These are phyloP conservation scores for Pristionchus fissidentatus DNA, from an alignment of 2,888 invertebrate species.

Conservation along the genomic window DNA sequence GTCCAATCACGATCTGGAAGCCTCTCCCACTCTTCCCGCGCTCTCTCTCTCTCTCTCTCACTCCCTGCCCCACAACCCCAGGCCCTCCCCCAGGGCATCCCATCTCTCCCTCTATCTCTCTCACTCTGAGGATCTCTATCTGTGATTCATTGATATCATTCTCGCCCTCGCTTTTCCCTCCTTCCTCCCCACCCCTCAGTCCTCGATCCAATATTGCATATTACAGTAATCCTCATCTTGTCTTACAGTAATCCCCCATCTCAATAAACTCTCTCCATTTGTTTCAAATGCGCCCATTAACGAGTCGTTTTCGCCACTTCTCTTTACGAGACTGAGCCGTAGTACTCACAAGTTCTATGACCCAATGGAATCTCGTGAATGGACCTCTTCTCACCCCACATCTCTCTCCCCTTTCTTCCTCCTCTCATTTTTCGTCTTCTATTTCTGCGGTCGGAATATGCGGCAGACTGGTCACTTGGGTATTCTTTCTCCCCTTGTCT, in stretches of 20 bases:
- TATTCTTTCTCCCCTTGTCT: constrained; percentile 38
- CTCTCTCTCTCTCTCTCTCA: constrained; percentile 15
- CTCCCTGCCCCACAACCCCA: not conserved
- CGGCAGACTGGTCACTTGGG: constrained; percentile 40
- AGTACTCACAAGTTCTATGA: constrained; percentile 25
- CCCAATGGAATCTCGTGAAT: not conserved
- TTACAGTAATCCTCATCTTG: not conserved
- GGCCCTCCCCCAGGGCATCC: not conserved
- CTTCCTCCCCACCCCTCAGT: not conserved
- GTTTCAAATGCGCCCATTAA: constrained; percentile 12
- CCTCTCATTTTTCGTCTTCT: not conserved
- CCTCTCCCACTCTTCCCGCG: not conserved
- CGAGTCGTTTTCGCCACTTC: constrained; percentile 8
- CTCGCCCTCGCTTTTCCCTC: not conserved
- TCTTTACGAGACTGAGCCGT: not conserved
- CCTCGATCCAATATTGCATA: too few relatives aligned
- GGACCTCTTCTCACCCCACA: not conserved
- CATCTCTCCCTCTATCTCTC: too few relatives aligned
- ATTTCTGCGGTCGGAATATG: constrained; percentile 7
- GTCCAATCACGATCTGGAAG: constrained; percentile 48
- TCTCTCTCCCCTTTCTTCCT: not conserved
- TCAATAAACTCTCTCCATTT: constrained; percentile 35
- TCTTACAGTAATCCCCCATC: not conserved
- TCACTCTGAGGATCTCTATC: not conserved
- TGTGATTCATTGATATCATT: constrained; percentile 26